These are phyloP conservation scores for Sphaerophoria rueppellii DNA, from an alignment of 2,888 invertebrate species.

Conservation along the genomic window DNA sequence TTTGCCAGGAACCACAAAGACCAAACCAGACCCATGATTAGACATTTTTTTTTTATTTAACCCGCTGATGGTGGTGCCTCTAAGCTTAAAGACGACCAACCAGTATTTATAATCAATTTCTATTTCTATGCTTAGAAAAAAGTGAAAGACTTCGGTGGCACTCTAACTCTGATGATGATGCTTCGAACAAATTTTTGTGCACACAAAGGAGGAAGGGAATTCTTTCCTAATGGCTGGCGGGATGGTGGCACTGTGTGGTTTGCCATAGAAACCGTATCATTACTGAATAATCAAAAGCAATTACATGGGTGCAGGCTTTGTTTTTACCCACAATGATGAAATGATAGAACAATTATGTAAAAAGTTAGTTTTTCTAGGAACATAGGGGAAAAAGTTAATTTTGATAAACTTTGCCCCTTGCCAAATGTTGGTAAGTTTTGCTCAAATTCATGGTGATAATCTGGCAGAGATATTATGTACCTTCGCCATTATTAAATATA, in stretches of 20 bases:
- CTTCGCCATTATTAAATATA: too few species aligned
- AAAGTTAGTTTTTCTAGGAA: too few species aligned
- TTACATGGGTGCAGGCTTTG: conserved; percentile 60
- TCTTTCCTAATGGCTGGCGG: background rate
- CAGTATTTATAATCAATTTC: conserved; percentile 66
- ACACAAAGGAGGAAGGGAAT: conserved; percentile 64
- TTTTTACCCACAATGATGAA: conserved; percentile 42
- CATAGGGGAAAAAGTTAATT: too few species aligned
- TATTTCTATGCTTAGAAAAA: conserved; percentile 25
- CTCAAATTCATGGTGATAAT: too few species aligned
- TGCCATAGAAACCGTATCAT: conserved; percentile 56
- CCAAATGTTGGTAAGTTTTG: too few species aligned
- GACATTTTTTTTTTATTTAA: conserved; percentile 60
- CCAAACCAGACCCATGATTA: conserved; percentile 53
- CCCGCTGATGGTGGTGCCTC: conserved; percentile 25
- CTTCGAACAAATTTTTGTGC: conserved; percentile 31
- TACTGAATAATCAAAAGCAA: conserved; percentile 64
- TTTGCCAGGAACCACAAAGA: conserved; percentile 19
- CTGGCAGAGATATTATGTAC: too few species aligned
- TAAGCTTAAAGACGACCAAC: conserved; percentile 50
- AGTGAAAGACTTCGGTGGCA: conserved; percentile 69
- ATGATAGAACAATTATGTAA: conserved; percentile 37
- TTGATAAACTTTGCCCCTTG: too few species aligned
- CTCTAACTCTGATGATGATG: conserved; percentile 10
- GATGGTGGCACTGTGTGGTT: background rate